phyloP scores from a whole-genome alignment of 2,113 vertebrate species.

The Peromyscus californicus region DNA sequence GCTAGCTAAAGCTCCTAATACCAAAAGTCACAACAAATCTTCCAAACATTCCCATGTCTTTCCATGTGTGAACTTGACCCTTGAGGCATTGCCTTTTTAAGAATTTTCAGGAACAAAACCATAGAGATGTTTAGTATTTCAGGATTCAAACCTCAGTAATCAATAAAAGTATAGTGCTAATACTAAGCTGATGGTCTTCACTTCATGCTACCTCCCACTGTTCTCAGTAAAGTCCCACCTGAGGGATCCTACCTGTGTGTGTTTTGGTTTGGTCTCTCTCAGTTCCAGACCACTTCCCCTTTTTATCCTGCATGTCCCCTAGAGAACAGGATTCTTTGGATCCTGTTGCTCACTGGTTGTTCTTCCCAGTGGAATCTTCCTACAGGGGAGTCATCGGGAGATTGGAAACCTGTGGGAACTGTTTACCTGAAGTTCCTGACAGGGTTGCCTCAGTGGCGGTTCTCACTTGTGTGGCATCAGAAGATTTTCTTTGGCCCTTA shows the following conservation, averaged over 20 bases:
- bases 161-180: neutral
- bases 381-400: accelerated
- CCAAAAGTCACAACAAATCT: neutral
- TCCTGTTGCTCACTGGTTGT: neutral
- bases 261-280: neutral
- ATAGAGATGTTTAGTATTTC: neutral
- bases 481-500: neutral
- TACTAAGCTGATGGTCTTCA: neutral
- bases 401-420: neutral
- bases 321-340: no score
- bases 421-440: neutral
- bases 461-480: neutral
- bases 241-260: no score
- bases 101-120: neutral
- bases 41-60: neutral
- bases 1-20: neutral
- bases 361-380: neutral
- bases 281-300: neutral
- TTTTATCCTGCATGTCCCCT: neutral
- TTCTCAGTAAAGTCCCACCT: neutral
- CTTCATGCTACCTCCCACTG: neutral
- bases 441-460: neutral
- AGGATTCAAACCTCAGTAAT: neutral
- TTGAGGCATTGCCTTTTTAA: no score
- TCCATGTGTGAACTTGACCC: neutral